A percentile compares a stretch with the other conserved stretches of the same genome.
These are phyloP conservation scores for Harpagoxenus sublaevis DNA, from an alignment of 2,888 invertebrate genomes.

Conservation along the genomic window DNA sequence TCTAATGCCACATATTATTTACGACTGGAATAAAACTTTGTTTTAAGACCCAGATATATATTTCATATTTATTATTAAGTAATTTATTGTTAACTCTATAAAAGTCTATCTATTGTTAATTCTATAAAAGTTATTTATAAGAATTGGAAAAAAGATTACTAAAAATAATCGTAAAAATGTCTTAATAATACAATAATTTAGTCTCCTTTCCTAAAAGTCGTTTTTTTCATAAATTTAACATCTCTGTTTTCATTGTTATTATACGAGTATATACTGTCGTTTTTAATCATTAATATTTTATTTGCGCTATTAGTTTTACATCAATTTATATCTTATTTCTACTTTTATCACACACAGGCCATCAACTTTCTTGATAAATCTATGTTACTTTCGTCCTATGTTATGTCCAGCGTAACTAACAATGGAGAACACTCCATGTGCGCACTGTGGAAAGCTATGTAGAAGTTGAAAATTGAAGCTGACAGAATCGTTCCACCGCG, in stretches of 20 bases:
- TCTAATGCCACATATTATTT: neutral
- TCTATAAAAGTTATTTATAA: neutral
- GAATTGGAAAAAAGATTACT: neutral
- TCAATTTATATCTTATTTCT: neutral
- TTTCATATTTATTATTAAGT: neutral
- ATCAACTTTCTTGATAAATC: neutral
- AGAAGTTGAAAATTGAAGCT: slow-evolving; percentile 20
- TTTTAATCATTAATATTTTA: neutral
- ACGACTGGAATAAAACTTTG: neutral
- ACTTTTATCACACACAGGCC: neutral
- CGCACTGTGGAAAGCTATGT: neutral
- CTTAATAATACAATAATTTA: neutral
- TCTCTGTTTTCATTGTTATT: neutral
- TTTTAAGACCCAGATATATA: neutral
- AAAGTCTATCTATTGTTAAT: neutral
- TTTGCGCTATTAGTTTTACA: neutral
- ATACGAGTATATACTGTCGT: neutral
- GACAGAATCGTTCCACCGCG: slow-evolving; percentile 18
- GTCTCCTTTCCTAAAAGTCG: neutral
- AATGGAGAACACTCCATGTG: neutral
- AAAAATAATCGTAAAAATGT: neutral
- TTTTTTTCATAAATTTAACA: neutral
- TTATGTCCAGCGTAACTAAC: neutral
- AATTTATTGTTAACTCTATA: neutral
- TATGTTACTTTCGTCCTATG: neutral